phyloP scores from a whole-genome alignment of 1,140 invertebrate species.

The Drosophila baimaii region DNA sequence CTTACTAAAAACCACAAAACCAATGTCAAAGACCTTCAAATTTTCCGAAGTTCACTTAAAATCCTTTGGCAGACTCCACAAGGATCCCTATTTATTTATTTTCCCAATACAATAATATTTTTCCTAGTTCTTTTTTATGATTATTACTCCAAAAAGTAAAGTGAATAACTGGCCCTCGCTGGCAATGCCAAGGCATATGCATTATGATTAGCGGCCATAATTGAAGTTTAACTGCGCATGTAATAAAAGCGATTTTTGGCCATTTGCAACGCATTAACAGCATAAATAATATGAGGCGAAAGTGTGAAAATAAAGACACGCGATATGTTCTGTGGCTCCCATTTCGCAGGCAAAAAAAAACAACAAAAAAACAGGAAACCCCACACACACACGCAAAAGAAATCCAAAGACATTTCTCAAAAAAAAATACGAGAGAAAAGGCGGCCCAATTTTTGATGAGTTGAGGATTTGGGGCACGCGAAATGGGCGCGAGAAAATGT shows the following conservation, averaged over 20 bases:
- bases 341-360: constrained; percentile 41
- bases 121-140: not conserved
- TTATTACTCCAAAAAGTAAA: not conserved
- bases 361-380: too few relatives aligned
- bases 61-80: not conserved
- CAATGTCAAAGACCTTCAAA: not conserved
- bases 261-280: constrained; percentile 82
- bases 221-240: constrained; percentile 84
- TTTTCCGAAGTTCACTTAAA: not conserved
- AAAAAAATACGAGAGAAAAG: constrained; percentile 12
- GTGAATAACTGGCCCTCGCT: constrained; percentile 23
- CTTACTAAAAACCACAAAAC: too few relatives aligned
- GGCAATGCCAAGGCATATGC: constrained; percentile 54
- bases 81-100: not conserved
- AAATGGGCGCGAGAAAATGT: constrained; percentile 65
- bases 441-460: constrained; percentile 58
- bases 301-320: constrained; percentile 70
- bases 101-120: not conserved
- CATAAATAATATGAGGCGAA: constrained; percentile 77
- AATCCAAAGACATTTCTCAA: constrained; percentile 61
- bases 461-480: constrained; percentile 45
- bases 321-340: constrained; percentile 52
- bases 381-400: constrained; percentile 13
- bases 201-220: constrained; percentile 76
- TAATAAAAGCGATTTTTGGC: constrained; percentile 82